Evolutionary conservation across 2,888 invertebrate species (phyloP), one percentile per base, ranked within the genome.

Genomic region (Hartigia nigra): DNA sequence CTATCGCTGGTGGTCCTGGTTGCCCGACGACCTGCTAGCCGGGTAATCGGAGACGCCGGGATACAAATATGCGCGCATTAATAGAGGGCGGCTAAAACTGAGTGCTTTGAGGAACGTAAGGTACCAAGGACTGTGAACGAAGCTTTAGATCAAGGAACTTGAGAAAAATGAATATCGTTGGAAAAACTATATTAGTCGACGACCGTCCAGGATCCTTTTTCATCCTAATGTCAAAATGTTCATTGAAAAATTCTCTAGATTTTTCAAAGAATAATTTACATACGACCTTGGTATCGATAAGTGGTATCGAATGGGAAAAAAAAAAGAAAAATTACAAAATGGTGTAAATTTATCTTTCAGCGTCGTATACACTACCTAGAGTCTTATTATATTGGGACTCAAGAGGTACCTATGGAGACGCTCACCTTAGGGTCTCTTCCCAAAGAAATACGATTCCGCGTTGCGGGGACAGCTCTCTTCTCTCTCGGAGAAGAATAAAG

Each of bases 61-160:
- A 89, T 91, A 91, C 88, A 90, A 91, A 91, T 91, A 90, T 89
- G 88, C 86, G 86, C 86, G 87, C 89, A 90, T 90, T 90, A 90
- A 91, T 90, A 90, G 87, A 86, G 83, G 83, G 77, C 79, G 77
- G 79, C 77, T 75, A 79, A 79, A 69, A 75, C n/a, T 39, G 69
- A 75, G 69, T 32, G 75, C 74, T 35, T 31, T 36, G 74, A 55
- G 76, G 70, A 78, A 39, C 55, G 55, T 23, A 2, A 2, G 55
- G 55, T 55, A 55, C 55, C 55, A 23, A 55, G 55, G 55, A 9
- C 55, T 23, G 55, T 55, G 55, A 5, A 55, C 55, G 55, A 55
- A 55, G 55, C 55, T 55, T 55, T 55, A 9, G 55, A 23, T 55
- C 23, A 23, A 9, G 72, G 34, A 31, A 34, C 72, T 34, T 12